Conservation (phyloP, 2,888 invertebrate genomes). For the Mythimna pallens region DNA sequence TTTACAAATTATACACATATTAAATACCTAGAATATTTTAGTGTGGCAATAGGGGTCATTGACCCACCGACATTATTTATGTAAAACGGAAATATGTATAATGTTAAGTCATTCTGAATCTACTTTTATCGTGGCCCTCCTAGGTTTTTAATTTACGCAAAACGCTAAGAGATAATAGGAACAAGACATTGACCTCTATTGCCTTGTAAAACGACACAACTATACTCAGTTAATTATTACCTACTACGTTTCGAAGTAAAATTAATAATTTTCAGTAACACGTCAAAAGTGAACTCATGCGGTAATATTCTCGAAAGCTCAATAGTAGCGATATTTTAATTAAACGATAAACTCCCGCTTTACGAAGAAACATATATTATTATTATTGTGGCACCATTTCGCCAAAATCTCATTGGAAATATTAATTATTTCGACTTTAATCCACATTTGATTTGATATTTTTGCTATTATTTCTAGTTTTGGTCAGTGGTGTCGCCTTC, state of each 20-base stretch:
- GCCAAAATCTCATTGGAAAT: background rate
- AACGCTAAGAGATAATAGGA: background rate
- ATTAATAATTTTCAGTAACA: background rate
- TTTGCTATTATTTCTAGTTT: background rate
- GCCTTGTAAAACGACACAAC: background rate
- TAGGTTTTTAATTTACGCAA: no score
- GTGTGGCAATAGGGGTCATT: no score
- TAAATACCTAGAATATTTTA: no score
- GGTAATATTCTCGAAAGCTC: background rate
- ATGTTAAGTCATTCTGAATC: no score
- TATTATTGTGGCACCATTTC: background rate
- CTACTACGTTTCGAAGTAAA: background rate
- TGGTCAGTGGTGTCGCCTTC: no score
- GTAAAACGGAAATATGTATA: no score
- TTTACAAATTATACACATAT: no score
- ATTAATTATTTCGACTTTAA: background rate
- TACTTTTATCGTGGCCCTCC: no score
- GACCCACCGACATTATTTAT: no score
- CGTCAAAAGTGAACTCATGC: conserved; percentile 1
- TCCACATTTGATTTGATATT: background rate
- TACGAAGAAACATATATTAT: background rate
- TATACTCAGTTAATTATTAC: background rate
- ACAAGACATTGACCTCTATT: background rate
- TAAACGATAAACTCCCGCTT: background rate
- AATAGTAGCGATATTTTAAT: background rate